These are phyloP conservation scores for Drosophila punjabiensis DNA, from an alignment of 1,140 invertebrate genomes.

Conservation along the genomic window DNA sequence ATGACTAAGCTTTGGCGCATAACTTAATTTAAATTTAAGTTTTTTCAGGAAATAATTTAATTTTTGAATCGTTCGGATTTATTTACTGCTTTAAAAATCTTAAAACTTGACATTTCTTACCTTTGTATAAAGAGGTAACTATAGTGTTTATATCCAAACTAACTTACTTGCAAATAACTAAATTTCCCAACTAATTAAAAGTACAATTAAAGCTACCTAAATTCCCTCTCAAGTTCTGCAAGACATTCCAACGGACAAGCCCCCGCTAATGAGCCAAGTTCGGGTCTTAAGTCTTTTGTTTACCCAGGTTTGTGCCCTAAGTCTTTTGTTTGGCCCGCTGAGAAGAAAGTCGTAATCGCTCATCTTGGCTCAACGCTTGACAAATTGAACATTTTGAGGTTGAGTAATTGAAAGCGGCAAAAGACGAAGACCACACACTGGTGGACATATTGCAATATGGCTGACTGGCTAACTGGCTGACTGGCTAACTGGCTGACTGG, in stretches of 20 bases:
- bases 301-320: conserved; percentile 48
- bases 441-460: conserved; percentile 1
- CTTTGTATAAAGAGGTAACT: neutral
- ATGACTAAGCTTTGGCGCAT: neutral
- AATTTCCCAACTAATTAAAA: conserved; percentile 15
- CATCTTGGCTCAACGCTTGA: conserved; percentile 31
- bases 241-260: conserved; percentile 14
- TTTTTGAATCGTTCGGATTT: neutral
- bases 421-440: conserved; percentile 25
- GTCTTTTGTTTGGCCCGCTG: conserved; percentile 53
- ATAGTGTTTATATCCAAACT: neutral
- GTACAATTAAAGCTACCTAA: too few relatives aligned
- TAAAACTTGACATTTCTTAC: accelerated
- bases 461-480: neutral
- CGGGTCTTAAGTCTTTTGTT: conserved; percentile 56
- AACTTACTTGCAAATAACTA: conserved; percentile 4
- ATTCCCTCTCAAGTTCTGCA: conserved; percentile 13
- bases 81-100: neutral
- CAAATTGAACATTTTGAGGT: conserved; percentile 48
- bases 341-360: conserved; percentile 46
- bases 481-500: neutral
- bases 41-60: too few relatives aligned
- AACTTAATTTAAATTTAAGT: too few relatives aligned
- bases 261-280: conserved; percentile 45
- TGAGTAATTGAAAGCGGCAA: conserved; percentile 49